Conservation (phyloP, 2,888 invertebrate genomes). For the Noctua janthe region DNA sequence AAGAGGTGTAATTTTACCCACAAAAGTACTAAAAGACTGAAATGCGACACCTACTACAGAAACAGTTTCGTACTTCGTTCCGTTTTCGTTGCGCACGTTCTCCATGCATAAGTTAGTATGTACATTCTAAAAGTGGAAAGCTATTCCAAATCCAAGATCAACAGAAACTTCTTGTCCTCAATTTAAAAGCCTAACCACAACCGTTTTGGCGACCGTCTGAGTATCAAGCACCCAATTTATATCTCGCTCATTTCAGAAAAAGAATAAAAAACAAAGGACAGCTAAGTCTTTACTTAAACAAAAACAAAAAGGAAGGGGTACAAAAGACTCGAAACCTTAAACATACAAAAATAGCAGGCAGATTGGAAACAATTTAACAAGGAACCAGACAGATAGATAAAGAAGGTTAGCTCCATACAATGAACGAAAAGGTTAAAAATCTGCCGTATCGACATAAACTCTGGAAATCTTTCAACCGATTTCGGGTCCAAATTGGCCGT, state of each 20-base stretch:
- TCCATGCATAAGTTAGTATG: conserved; percentile 8
- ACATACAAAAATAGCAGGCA: conserved; percentile 37
- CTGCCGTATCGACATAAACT: background rate
- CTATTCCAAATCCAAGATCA: background rate
- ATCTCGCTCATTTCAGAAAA: conserved; percentile 28
- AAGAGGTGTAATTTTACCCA: background rate
- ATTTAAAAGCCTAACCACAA: conserved; percentile 14
- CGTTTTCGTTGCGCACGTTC: conserved; percentile 8
- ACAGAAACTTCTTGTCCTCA: conserved; percentile 18
- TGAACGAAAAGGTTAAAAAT: background rate
- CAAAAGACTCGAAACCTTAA: conserved; percentile 32
- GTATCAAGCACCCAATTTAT: conserved; percentile 43
- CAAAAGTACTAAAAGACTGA: background rate
- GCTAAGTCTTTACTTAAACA: conserved; percentile 30
- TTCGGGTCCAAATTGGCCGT: background rate
- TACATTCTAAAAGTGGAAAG: conserved; percentile 9
- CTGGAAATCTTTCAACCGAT: background rate
- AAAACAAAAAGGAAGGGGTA: conserved; percentile 35
- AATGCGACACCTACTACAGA: conserved; percentile 10
- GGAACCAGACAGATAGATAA: background rate
- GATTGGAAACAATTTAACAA: conserved; percentile 59
- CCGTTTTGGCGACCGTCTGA: conserved; percentile 3
- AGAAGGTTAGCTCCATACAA: background rate
- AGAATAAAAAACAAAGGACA: conserved; percentile 9
- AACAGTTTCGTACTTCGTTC: background rate